These are phyloP conservation scores for Drosophila incognita DNA, from an alignment of 2,888 invertebrate species.

Conservation along the genomic window DNA sequence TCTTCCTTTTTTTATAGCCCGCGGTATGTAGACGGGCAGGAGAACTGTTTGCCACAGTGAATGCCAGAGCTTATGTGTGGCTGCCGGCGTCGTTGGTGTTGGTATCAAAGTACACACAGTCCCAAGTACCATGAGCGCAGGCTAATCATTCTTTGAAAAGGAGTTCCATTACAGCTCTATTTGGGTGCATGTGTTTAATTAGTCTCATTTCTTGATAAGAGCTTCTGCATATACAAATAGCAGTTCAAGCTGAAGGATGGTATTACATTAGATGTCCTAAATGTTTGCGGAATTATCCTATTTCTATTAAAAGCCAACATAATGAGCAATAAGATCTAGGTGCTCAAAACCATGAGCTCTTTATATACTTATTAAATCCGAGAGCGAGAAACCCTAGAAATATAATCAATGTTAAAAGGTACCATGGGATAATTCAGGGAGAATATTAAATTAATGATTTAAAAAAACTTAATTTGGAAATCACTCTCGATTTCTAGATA, in stretches of 20 bases:
- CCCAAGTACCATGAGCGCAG: conserved; percentile 35
- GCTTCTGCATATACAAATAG: neutral
- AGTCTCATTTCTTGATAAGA: neutral
- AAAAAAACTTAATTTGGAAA: neutral
- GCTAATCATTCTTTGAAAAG: conserved; percentile 30
- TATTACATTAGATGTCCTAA: neutral
- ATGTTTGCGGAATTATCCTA: neutral
- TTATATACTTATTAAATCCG: neutral
- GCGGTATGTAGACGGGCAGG: neutral
- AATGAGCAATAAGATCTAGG: neutral
- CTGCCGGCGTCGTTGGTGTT: conserved; percentile 35
- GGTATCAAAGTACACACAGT: conserved; percentile 35
- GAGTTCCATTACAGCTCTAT: conserved; percentile 9
- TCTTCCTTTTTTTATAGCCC: conserved; percentile 9
- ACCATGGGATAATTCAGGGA: neutral
- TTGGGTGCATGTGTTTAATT: neutral
- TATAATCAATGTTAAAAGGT: neutral
- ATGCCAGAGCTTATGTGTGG: conserved; percentile 54
- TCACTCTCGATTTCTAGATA: neutral
- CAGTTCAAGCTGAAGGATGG: neutral
- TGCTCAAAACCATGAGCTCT: neutral
- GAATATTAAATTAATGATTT: neutral
- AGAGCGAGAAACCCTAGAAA: neutral
- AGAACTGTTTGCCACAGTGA: conserved; percentile 44
- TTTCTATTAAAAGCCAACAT: neutral